Evolutionary conservation across 2,888 invertebrate species (phyloP), one percentile per base, ranked within the genome.

Genomic region (Eumacrocentrus americanus): DNA sequence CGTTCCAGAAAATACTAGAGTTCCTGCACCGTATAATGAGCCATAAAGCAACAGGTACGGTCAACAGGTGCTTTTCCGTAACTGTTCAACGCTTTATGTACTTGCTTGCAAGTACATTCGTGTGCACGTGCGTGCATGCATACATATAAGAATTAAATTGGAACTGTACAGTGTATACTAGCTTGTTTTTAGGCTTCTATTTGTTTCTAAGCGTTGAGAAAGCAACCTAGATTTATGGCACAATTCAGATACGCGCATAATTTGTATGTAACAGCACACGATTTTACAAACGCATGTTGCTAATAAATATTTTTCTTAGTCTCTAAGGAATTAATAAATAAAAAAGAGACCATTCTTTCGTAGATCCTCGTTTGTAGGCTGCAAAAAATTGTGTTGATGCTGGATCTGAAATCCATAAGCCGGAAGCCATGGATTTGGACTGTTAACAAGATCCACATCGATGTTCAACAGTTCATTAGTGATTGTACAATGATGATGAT

Each of bases 391-490:
- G 57, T 83, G 83, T 62, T 81, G 81, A 76, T 88, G 88, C 81
- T 86, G 85, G 72, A 87, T 84, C 74, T 87, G 83, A 83, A 88
- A 90, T 72, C 91, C 90, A 78, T 91, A 91, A 72, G 90, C 90
- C 70, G 90, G 91, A 81, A 90, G 84, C 91, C 91, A 91, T 75
- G 90, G 88, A 83, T 89, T 88, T 76, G 88, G 87, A 72, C 89
- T 88, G 72, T 83, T 78, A 66, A 83, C 79, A 69, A 78, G 70
- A 58, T 77, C 74, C 75, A 76, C 73, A 64, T 78, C 78, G 58
- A 70, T 58, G 11, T 46, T 12, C n/a, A 46, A 25, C 23, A 12
- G 2, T 25, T 46, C 23, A 46, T 46, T 25, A 23, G 14, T 4
- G 22, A 22, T 23, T n/a, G 1, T 23, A 25, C n/a, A 46, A 25